Base-by-base conservation (phyloP, 2,888 invertebrate species). In the Drosophila anomelani region DNA sequence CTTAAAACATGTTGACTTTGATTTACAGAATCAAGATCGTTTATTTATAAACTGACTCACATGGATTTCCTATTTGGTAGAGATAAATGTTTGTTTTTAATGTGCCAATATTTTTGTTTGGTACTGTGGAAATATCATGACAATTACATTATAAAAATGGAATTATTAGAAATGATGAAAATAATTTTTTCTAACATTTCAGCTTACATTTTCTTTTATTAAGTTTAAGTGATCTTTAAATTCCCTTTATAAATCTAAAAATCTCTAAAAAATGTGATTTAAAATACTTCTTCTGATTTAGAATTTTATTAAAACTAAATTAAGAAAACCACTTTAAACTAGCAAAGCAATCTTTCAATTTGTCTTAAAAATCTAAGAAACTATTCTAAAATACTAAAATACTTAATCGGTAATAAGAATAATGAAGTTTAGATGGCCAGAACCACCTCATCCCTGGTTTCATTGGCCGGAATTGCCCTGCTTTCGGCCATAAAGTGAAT, bases 401-500 rank as follows among this genome's bases (percentile, higher is more conserved):
- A 34, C 20, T 34, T 4, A 53, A 3, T 15, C 36, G 20, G 23
- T 36, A 20, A 36, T 15, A 13, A 6, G 4, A 26, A 9, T 17
- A 39, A 41, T 29, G 29, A 13, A 17, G 13, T 41, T 55, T 5
- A 56, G 34, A 26, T 34, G 17, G 10, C n/a, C 20, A 36, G 29
- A 13, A 34, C 17, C 29, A 6, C 36, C 57, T 17, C 32, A 46
- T 49, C 20, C 8, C 57, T 55, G 47, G 56, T 70, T 60, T 32
- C 17, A 39, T 49, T 74, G 59, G 12, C 32, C 43, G 38, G 10
- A 29, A 61, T 36, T 61, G 43, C 41, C 15, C 43, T 51, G 63
- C 26, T 62, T 60, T 39, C 44, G 41, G 63, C n/a, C 26, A 59
- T 70, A 39, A 53, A 71, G 76, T 75, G 67, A 76, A 66, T 81